phyloP scores from a whole-genome alignment of 64 coral and sea anemone species.

The Orbicella faveolata region DNA sequence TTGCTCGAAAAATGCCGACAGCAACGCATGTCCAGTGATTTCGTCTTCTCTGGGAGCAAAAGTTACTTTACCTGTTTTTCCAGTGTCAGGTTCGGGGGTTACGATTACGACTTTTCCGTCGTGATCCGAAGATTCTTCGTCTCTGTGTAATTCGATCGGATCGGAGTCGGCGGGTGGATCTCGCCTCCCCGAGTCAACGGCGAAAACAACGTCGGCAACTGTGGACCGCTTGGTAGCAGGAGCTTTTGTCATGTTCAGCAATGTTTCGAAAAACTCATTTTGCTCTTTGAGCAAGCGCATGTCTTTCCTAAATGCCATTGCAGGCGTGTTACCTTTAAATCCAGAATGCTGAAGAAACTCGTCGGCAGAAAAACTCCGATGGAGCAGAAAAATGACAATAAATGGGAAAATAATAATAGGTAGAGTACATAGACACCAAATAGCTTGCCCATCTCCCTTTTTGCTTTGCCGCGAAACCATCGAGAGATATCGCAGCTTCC shows the following conservation, averaged over 20 bases:
- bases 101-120: constrained; percentile 15
- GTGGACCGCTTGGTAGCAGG: not conserved
- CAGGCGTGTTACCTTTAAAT: not conserved
- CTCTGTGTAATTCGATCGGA: not conserved
- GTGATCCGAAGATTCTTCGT: not conserved
- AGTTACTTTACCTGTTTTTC: not conserved
- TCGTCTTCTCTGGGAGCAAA: not conserved
- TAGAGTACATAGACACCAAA: constrained; percentile 18
- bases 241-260: constrained; percentile 32
- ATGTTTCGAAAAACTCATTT: constrained; percentile 35
- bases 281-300: constrained; percentile 18
- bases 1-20: constrained; percentile 80
- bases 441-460: not conserved
- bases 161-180: not conserved
- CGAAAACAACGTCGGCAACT: not conserved
- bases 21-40: constrained; percentile 46
- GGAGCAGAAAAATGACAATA: constrained; percentile 20
- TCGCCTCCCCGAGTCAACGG: not conserved
- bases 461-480: constrained; percentile 31
- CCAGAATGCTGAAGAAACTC: constrained; percentile 24
- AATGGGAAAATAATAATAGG: constrained; percentile 19
- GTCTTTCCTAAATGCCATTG: not conserved
- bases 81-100: not conserved
- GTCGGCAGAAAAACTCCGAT: constrained; percentile 28
- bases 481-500: not conserved